These are phyloP conservation scores for Micrastur ruficollis DNA, from an alignment of 2,797 vertebrate genomes.

Conservation along the genomic window DNA sequence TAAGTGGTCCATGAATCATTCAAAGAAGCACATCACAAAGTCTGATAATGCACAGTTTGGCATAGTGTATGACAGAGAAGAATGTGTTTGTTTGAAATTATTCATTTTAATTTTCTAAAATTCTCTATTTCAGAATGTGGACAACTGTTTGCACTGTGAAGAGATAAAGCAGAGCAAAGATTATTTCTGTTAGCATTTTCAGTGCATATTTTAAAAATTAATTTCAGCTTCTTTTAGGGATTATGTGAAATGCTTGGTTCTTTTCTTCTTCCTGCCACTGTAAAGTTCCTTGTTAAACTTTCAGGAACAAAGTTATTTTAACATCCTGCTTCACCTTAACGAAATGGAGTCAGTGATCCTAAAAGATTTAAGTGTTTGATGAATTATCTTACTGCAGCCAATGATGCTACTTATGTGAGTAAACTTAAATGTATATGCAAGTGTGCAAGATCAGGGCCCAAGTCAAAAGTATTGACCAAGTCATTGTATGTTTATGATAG, in stretches of 20 bases:
- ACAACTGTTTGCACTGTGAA: not conserved
- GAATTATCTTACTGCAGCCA: not conserved
- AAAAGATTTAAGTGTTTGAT: not conserved
- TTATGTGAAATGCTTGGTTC: not conserved
- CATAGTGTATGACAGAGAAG: not conserved
- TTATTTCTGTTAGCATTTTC: not conserved
- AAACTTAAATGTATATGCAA: not conserved
- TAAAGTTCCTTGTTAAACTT: not conserved
- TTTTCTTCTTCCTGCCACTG: not conserved
- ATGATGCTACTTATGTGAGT: not conserved
- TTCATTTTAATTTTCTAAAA: not conserved
- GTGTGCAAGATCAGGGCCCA: not conserved
- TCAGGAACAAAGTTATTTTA: not conserved
- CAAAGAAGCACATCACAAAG: not conserved
- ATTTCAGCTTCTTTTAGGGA: not conserved
- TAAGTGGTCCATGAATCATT: not conserved
- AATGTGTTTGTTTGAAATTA: not conserved
- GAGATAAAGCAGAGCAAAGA: not conserved
- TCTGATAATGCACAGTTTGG: constrained; percentile 27
- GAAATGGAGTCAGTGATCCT: not conserved
- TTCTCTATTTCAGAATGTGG: not conserved
- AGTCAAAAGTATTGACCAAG: not conserved
- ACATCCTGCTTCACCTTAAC: not conserved
- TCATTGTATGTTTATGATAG: not conserved
- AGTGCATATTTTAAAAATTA: not conserved